Conservation (phyloP, 2,888 invertebrate species). For the Alloscopus bannaensis region DNA sequence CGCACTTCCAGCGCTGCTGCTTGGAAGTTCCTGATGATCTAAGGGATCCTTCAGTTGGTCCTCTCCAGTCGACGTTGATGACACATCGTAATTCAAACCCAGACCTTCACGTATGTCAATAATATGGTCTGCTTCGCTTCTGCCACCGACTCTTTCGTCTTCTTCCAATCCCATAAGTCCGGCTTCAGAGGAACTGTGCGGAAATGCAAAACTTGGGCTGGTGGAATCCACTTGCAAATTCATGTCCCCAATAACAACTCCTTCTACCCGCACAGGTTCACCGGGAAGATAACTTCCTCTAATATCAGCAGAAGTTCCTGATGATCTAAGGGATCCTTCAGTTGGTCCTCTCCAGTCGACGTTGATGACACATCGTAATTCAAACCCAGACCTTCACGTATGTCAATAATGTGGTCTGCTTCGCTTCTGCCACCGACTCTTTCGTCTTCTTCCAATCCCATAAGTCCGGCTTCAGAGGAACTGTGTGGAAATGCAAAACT, state of each 20-base stretch:
- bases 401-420: slow-evolving; percentile 22
- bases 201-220: slow-evolving; percentile 34
- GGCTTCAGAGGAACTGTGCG: slow-evolving; percentile 41
- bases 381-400: slow-evolving; percentile 37
- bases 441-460: slow-evolving; percentile 50
- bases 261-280: slow-evolving; percentile 45
- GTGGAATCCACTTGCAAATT: slow-evolving; percentile 58
- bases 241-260: slow-evolving; percentile 33
- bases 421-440: slow-evolving; percentile 30
- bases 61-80: slow-evolving; percentile 37
- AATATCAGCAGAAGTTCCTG: slow-evolving; percentile 48
- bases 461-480: slow-evolving; percentile 31
- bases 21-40: slow-evolving; percentile 32
- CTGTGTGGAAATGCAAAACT: slow-evolving; percentile 43
- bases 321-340: slow-evolving; percentile 5
- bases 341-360: slow-evolving; percentile 13
- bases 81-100: slow-evolving; percentile 35
- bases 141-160: slow-evolving; percentile 44
- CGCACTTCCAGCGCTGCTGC: slow-evolving; percentile 41
- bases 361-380: slow-evolving; percentile 45
- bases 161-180: slow-evolving; percentile 38
- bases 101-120: slow-evolving; percentile 34
- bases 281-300: slow-evolving; percentile 46
- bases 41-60: slow-evolving; percentile 9
- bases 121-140: slow-evolving; percentile 19